Conservation (phyloP, 2,113 vertebrate genomes). For the Sakesphorus luctuosus region DNA sequence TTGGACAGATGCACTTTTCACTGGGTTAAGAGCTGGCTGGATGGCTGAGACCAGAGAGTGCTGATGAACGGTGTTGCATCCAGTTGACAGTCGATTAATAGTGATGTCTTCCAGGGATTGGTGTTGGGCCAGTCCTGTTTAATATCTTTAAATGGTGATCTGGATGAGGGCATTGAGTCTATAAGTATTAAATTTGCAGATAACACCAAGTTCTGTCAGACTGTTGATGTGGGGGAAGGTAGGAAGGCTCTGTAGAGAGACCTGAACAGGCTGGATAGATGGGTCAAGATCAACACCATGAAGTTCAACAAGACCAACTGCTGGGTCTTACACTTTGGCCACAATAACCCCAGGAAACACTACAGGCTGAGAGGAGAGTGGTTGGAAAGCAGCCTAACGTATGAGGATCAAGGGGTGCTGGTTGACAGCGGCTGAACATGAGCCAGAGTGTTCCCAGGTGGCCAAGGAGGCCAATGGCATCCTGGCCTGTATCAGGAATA, state of each 20-base stretch:
- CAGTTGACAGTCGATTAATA: not conserved
- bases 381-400: fast-evolving
- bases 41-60: not conserved
- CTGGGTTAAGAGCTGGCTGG: not conserved
- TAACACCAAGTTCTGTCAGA: not conserved
- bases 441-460: not conserved
- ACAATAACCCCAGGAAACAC: not conserved
- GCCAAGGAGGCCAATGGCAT: not conserved
- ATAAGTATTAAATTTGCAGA: not conserved
- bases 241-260: not conserved
- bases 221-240: no score
- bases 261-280: not conserved
- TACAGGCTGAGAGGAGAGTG: not conserved
- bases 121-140: not conserved
- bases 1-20: not conserved
- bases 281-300: not conserved
- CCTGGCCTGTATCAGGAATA: not conserved
- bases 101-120: not conserved
- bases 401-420: not conserved
- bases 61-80: not conserved
- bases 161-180: not conserved
- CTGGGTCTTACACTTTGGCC: no score
- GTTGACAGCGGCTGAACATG: not conserved
- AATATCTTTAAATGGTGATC: not conserved
- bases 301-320: not conserved